Evolutionary conservation across 2,113 vertebrate species (phyloP).

Genomic region (Dipodomys stephensi): DNA sequence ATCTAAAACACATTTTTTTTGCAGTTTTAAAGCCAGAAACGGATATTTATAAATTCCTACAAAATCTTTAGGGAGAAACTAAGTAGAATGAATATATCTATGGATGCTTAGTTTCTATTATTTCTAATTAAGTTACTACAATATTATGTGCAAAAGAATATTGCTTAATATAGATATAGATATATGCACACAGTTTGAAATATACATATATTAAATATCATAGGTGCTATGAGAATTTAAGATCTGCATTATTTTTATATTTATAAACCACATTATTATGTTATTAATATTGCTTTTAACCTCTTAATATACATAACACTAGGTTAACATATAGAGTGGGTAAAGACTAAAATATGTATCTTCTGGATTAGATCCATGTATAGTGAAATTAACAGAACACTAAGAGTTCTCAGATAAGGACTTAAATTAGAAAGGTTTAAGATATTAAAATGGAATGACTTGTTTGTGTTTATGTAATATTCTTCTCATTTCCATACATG

Average conservation of each 20-base stretch:
- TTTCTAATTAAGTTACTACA: not conserved
- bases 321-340: not conserved
- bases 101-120: not conserved
- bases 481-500: not conserved
- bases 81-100: not conserved
- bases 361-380: not conserved
- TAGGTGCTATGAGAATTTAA: not conserved
- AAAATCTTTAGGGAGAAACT: not conserved
- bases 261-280: not conserved
- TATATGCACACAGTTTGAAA: not conserved
- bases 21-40: not conserved
- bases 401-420: not conserved
- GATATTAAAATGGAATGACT: not conserved
- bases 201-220: not conserved
- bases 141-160: not conserved
- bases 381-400: not conserved
- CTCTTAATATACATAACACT: not conserved
- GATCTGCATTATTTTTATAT: not conserved
- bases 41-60: not conserved
- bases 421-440: constrained; percentile 6
- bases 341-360: not conserved
- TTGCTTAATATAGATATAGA: not conserved
- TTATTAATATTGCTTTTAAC: not conserved
- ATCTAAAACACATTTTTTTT: not conserved
- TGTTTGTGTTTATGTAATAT: not conserved